phyloP scores from a whole-genome alignment of 1,140 invertebrate species.

The Drosophila gunungcola region DNA sequence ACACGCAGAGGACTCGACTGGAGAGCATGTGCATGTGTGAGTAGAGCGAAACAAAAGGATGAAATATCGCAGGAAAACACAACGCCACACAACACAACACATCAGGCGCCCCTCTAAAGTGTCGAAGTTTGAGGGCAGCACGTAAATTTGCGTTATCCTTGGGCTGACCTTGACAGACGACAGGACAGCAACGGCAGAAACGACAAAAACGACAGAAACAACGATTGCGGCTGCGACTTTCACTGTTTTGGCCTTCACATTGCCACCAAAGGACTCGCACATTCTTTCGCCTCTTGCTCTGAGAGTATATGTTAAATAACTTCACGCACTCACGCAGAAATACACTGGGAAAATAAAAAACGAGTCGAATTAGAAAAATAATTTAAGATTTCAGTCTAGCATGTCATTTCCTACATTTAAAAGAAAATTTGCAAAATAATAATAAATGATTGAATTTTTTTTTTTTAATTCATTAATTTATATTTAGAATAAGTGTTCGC shows the following conservation, averaged over 20 bases:
- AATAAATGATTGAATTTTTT: no score
- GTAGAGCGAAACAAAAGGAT: conserved; percentile 72
- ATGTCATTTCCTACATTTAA: no score
- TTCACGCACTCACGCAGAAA: conserved; percentile 63
- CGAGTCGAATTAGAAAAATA: background rate
- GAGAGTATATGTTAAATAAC: conserved; percentile 70
- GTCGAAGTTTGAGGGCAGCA: conserved; percentile 63
- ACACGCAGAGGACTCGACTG: conserved; percentile 37
- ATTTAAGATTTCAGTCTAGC: no score
- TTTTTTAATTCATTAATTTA: no score
- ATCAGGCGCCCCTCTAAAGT: conserved; percentile 50
- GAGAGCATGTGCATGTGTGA: conserved; percentile 34
- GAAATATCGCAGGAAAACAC: conserved; percentile 62
- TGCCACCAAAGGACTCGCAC: conserved; percentile 41
- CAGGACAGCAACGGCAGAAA: conserved; percentile 19
- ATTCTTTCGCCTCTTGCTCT: conserved; percentile 43
- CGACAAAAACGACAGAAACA: background rate
- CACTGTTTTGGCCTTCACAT: conserved; percentile 47
- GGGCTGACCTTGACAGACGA: conserved; percentile 66
- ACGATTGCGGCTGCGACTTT: conserved; percentile 5
- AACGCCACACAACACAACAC: conserved; percentile 18
- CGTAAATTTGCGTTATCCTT: conserved; percentile 80
- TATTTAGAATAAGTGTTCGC: no score
- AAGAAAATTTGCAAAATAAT: no score
- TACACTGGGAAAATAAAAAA: conserved; percentile 2